phyloP scores from a whole-genome alignment of 2,888 invertebrate genomes.

The Julus scanicus region DNA sequence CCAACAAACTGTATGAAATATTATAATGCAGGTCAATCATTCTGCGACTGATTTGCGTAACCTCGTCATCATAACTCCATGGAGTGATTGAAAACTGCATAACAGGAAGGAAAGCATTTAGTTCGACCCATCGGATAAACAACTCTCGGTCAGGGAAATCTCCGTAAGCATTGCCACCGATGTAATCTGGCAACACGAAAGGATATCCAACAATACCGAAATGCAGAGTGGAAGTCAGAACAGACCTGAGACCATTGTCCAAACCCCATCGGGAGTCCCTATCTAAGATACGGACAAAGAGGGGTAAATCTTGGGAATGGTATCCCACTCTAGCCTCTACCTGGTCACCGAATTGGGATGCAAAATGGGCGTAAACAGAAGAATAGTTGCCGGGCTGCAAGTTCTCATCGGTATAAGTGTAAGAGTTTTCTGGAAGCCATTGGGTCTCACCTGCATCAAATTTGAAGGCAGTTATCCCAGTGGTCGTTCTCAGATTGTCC shows the following conservation, averaged over 20 bases:
- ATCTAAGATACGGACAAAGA: slow-evolving; percentile 82
- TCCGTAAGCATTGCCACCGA: slow-evolving; percentile 70
- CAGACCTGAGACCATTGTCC: slow-evolving; percentile 77
- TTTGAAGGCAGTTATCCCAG: slow-evolving; percentile 80
- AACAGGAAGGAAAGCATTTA: slow-evolving; percentile 80
- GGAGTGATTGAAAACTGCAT: slow-evolving; percentile 84
- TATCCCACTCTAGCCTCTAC: slow-evolving; percentile 80
- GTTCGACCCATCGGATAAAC: slow-evolving; percentile 83
- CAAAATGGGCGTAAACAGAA: slow-evolving; percentile 61
- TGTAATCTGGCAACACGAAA: slow-evolving; percentile 83
- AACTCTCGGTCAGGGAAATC: slow-evolving; percentile 65
- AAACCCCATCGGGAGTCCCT: slow-evolving; percentile 75
- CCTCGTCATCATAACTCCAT: slow-evolving; percentile 76
- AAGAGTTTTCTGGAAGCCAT: slow-evolving; percentile 72
- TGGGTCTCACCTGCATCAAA: slow-evolving; percentile 84
- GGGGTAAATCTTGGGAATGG: slow-evolving; percentile 76
- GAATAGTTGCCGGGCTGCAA: slow-evolving; percentile 62
- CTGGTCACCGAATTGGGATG: slow-evolving; percentile 67
- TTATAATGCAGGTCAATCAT: slow-evolving; percentile 75
- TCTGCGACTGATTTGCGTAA: slow-evolving; percentile 72
- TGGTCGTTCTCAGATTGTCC: slow-evolving; percentile 70
- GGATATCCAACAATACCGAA: slow-evolving; percentile 74
- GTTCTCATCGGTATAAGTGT: slow-evolving; percentile 59
- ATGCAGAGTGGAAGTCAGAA: slow-evolving; percentile 79
- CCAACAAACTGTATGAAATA: slow-evolving; percentile 71